Base-by-base conservation (phyloP, 23 tunicate species). In the Halocynthia aurantium region DNA sequence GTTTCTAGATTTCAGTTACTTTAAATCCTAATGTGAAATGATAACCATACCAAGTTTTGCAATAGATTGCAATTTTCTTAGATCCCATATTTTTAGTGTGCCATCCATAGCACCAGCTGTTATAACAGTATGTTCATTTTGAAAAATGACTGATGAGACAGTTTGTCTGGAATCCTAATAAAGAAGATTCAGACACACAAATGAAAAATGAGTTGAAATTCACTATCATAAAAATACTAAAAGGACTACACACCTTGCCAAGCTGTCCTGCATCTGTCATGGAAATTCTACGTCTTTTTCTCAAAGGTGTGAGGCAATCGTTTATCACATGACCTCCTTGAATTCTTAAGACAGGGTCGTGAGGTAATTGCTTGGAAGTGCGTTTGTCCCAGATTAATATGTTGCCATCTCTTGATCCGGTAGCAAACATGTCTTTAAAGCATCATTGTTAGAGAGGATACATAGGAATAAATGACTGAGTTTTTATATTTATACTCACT, bases 361-460 rank as follows among this genome's bases (percentile, higher is more conserved):
- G 10, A 7, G 77, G 9, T 5, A 52, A 53, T 52, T 74, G 62
- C 19, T 62, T n/a, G 9, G 17, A 11, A 4, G 21, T 53, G 55
- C 78, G 17, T 52, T 49, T 62, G 61, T 92, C 98, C 98, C 98
- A 92, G 6, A 92, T 55, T 50, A 86, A 49, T n/a, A 73, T 87
- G 54, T 86, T 92, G 11, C 98, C 98, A 76, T 92, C 98, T 82
- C 98, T 78, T 52, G 92, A 86, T 6, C 92, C 92, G 50, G 98
- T 77, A 5, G 86, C 98, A 61, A 92, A 18, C 8, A 92, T 58
- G 73, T 81, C 89, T 88, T 72, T 40, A 7, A 20, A 82, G 67
- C 15, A 58, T 13, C 15, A 58, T 13, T 58, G 63, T 58, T 15
- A 13, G 15, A 5, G 63, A n/a, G 4, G 63, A n/a, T 13, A 58